These are phyloP conservation scores for Schmidtea mediterranea DNA, from an alignment of 1,140 invertebrate genomes.

Conservation along the genomic window DNA sequence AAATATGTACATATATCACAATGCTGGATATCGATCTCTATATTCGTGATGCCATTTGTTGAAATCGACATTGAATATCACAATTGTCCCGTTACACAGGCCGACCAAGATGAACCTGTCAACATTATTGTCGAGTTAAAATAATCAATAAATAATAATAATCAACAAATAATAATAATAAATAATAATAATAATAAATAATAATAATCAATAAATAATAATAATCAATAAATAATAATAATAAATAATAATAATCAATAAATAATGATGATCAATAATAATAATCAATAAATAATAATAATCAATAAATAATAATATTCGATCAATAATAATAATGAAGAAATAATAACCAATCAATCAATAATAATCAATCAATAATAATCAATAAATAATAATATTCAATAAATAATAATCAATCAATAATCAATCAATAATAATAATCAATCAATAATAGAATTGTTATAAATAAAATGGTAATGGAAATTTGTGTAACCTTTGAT, in stretches of 20 bases:
- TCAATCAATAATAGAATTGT: no score
- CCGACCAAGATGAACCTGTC: conserved; percentile 83
- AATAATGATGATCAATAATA: no score
- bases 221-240: conserved; percentile 17
- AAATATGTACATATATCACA: no score
- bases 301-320: not conserved
- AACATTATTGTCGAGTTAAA: no score
- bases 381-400: conserved; percentile 20
- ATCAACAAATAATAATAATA: conserved; percentile 9
- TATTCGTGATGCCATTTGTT: conserved; percentile 95
- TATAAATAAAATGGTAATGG: no score
- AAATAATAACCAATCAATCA: no score
- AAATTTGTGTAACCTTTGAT: conserved; percentile 93
- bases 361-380: conserved; percentile 1
- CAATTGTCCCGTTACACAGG: conserved; percentile 73
- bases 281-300: no score
- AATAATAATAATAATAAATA: not conserved
- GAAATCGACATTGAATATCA: conserved; percentile 96
- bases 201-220: not conserved
- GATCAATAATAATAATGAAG: no score
- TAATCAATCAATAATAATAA: no score
- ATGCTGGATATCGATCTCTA: conserved; percentile 14
- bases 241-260: no score
- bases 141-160: no score
- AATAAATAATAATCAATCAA: no score